Percentiles rank a stretch among this genome's conserved stretches.
These are phyloP conservation scores for Oreonectes daqikongensis DNA, from an alignment of 2,797 vertebrate genomes.

Conservation along the genomic window DNA sequence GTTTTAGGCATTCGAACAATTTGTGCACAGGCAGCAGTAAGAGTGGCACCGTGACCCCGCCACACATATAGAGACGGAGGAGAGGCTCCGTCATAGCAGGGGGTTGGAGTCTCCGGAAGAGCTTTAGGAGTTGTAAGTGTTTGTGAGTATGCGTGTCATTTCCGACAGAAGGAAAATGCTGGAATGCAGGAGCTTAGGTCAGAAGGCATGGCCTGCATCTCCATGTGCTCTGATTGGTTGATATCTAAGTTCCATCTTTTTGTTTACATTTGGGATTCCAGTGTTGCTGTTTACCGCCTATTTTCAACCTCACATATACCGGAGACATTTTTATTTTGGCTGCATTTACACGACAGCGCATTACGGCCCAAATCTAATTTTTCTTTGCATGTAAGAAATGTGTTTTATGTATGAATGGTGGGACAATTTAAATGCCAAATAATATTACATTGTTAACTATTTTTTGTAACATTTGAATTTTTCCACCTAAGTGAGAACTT, in stretches of 20 bases:
- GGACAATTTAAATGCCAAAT: too few species aligned
- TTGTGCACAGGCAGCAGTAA: slow-evolving; percentile 9
- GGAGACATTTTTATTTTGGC: not conserved
- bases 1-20: slow-evolving; percentile 16
- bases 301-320: not conserved
- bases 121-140: not conserved
- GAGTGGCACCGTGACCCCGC: not conserved
- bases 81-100: slow-evolving; percentile 55
- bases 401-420: too few species aligned
- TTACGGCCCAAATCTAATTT: not conserved
- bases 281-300: not conserved
- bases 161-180: slow-evolving; percentile 39
- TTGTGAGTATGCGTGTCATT: slow-evolving; percentile 4
- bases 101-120: slow-evolving; percentile 44
- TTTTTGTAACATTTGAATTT: not conserved
- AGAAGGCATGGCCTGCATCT: slow-evolving; percentile 23
- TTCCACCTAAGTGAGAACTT: not conserved
- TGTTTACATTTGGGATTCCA: not conserved
- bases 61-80: slow-evolving; percentile 21
- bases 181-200: slow-evolving; percentile 60
- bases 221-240: slow-evolving; percentile 43
- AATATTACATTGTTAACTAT: too few species aligned
- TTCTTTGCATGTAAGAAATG: not conserved
- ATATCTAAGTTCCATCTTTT: slow-evolving; percentile 1
- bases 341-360: not conserved